Evolutionary conservation across 53 echinoderm and acorn worm species (phyloP).

Genomic region (Echinometra lucunter): DNA sequence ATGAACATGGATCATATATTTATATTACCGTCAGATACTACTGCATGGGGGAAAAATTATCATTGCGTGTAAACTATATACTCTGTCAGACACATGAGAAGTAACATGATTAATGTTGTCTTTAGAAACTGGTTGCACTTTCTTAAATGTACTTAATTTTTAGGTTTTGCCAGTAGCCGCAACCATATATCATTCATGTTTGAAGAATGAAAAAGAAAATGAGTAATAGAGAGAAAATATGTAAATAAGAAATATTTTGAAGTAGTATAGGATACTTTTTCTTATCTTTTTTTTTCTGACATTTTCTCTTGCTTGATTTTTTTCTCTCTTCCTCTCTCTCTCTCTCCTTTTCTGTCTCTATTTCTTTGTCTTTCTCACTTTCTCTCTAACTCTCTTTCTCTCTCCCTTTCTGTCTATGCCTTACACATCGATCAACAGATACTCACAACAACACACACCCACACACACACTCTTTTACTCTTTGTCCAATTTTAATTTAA

Average conservation of each 20-base stretch:
- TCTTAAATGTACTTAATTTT: slow-evolving; percentile 27
- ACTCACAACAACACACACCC: no score
- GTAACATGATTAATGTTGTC: background rate
- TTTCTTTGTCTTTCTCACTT: background rate
- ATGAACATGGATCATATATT: background rate
- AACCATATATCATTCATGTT: background rate
- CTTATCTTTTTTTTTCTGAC: background rate
- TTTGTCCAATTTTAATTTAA: background rate
- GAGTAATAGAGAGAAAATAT: background rate
- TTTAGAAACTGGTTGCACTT: background rate
- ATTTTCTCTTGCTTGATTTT: background rate
- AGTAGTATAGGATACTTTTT: background rate
- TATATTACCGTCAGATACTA: background rate
- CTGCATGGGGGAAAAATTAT: background rate
- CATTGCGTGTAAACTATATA: background rate
- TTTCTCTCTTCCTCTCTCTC: background rate
- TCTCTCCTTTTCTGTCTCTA: background rate
- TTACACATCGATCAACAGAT: background rate
- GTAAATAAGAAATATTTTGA: slow-evolving; percentile 44
- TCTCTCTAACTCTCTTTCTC: no score
- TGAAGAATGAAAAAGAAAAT: background rate
- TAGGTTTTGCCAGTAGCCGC: background rate
- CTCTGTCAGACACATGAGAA: background rate
- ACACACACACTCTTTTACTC: background rate
- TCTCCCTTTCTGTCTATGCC: background rate